phyloP scores from a whole-genome alignment of 92 coral and sea anemone species.

The Actinostola sp. region DNA sequence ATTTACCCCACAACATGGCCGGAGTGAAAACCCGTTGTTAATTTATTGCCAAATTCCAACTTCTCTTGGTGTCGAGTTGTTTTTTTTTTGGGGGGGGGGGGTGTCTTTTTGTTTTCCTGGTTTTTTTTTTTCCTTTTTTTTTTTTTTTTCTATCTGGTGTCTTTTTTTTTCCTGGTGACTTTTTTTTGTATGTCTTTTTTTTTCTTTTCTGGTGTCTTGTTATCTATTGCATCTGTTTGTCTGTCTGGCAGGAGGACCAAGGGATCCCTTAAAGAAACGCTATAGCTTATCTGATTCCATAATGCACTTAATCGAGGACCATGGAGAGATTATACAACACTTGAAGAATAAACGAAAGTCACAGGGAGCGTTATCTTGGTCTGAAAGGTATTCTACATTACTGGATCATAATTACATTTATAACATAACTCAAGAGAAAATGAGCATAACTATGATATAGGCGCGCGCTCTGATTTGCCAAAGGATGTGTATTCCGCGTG shows the following conservation, averaged over 20 bases:
- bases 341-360: constrained; percentile 56
- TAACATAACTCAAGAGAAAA: too few relatives aligned
- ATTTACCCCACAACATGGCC: too few relatives aligned
- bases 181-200: neutral
- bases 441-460: too few relatives aligned
- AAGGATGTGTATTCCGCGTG: too few relatives aligned
- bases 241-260: constrained; percentile 71
- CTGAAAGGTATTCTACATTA: constrained; percentile 41
- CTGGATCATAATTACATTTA: too few relatives aligned
- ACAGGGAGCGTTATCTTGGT: constrained; percentile 33
- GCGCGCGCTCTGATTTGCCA: too few relatives aligned
- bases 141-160: neutral
- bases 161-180: neutral
- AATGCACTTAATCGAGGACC: constrained; percentile 92
- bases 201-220: neutral
- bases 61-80: too few relatives aligned
- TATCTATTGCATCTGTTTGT: neutral
- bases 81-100: too few relatives aligned
- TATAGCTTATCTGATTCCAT: constrained; percentile 92
- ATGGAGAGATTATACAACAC: constrained; percentile 67
- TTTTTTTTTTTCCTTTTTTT: neutral
- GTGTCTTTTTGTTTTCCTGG: neutral
- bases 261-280: constrained; percentile 88
- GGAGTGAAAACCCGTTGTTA: too few relatives aligned
- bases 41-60: too few relatives aligned